phyloP scores from a whole-genome alignment of 2,888 invertebrate genomes.

The Watsonalla cultraria region DNA sequence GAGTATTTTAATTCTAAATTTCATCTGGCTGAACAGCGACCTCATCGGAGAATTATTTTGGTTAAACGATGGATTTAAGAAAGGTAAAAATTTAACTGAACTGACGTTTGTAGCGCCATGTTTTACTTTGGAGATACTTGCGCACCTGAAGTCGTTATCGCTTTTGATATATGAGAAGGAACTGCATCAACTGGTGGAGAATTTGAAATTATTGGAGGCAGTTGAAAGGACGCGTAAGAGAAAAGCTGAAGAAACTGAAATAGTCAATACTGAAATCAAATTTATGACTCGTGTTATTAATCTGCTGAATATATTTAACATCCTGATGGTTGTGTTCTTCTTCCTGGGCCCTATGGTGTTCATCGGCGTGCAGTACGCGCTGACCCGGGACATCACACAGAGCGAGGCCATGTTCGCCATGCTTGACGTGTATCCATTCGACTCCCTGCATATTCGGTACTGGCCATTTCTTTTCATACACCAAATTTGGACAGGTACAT shows the following conservation, averaged over 20 bases:
- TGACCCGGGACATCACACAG: conserved; percentile 10
- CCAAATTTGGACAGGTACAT: conserved; percentile 28
- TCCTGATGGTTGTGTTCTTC: conserved; percentile 16
- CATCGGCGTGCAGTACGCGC: conserved; percentile 16
- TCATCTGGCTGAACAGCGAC: conserved; percentile 9
- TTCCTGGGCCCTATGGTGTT: conserved; percentile 14
- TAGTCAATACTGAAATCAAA: neutral
- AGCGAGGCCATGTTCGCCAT: conserved; percentile 18
- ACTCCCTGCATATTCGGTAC: conserved; percentile 19
- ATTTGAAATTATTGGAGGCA: conserved; percentile 1
- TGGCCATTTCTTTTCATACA: conserved; percentile 27
- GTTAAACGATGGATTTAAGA: conserved; percentile 4
- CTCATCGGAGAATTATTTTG: conserved; percentile 6
- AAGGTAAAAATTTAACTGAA: conserved; percentile 12
- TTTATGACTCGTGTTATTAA: conserved; percentile 8
- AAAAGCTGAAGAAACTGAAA: neutral
- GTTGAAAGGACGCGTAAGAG: neutral
- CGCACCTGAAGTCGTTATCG: conserved; percentile 7
- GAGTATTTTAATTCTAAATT: conserved; percentile 6
- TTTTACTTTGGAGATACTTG: conserved; percentile 3
- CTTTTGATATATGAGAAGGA: conserved; percentile 4
- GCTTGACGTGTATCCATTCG: conserved; percentile 24
- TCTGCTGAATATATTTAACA: conserved; percentile 8
- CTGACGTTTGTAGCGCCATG: conserved; percentile 14
- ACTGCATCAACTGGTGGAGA: conserved; percentile 2